Evolutionary conservation across 2,888 invertebrate genomes (phyloP), one percentile per base, ranked within the genome.

Genomic region (Tetropium fuscum): DNA sequence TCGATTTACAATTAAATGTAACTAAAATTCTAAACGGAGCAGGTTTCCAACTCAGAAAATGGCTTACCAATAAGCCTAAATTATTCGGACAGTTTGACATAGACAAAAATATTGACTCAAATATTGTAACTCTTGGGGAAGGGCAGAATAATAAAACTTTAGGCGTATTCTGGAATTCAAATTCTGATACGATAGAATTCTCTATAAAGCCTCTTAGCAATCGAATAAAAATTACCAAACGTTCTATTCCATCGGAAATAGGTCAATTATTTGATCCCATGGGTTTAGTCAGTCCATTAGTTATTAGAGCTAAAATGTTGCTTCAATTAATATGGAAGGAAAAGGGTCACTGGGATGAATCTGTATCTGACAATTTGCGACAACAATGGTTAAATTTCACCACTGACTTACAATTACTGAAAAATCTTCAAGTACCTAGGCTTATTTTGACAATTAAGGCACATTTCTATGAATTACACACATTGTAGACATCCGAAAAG

Each of bases 291-390:
- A 36, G 45, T 8, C 58, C 58, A 3, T 11, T 36, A 8, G 18
- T 53, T 27, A 19, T 58, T 6, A 44, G 13, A 19, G 45, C 47
- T n/a, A 58, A 53, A 38, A 45, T 58, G 8, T 36, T 58, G 6
- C 27, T 53, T 27, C 53, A 53, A 16, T 20, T 18, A 8, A 10
- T 58, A 18, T 58, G 58, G 58, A 45, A 53, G n/a, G 18, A 16
- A 19, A 53, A 44, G 8, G 15, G 22, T 3, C 13, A 7, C 1
- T 58, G 58, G 58, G 51, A 58, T 36, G 44, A 53, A 25, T 16
- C 34, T 3, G 30, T 58, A 25, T 27, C 36, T 8, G 16, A 22
- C 18, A 6, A 38, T 16, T 38, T 49, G 15, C 13, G 27, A 20
- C 22, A 25, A 49, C 22, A 22, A n/a, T 49, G 49, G 49, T 32